Evolutionary conservation across 2,888 invertebrate genomes (phyloP), one percentile per base, ranked within the genome.

Genomic region (Adelognathus sp.): DNA sequence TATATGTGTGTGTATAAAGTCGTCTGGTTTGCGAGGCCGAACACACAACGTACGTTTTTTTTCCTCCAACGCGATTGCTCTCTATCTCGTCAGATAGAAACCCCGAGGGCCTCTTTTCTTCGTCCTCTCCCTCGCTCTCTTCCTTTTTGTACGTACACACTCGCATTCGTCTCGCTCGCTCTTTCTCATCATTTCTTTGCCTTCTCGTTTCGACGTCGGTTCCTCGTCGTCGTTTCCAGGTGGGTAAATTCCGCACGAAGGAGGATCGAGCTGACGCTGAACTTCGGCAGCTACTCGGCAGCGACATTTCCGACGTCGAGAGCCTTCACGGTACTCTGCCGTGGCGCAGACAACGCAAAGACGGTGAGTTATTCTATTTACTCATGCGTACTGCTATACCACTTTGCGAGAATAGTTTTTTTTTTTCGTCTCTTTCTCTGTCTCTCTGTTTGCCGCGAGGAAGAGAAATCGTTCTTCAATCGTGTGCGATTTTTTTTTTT

Each of bases 201-300:
- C 60, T 64, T 36, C 14, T 39, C 54, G 54, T 67, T 29, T 84
- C 76, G 69, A 84, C 61, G n/a, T n/a, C n/a, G n/a, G n/a, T n/a
- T n/a, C n/a, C n/a, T n/a, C n/a, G n/a, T n/a, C n/a, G n/a, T n/a
- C n/a, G n/a, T n/a, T 88, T 90, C 16, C 89, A 96, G 95, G 94
- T 95, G 85, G 95, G 95, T 71, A 96, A 96, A 92, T 96, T 96
- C 91, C 93, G 94, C 86, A 94, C 95, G 86, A 95, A 96, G 91
- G 96, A 96, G 89, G 96, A 96, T 91, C 93, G 95, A 81, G 95
- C 96, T 54, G 95, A 97, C 90, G 96, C 95, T 29, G 96, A 96
- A 88, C 93, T 97, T 77, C 94, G 96, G 86, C 95, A 95, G 88
- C 92, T 96, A 61, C 92, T 96, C 66, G 94, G 94, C 74, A 95